Percentiles rank a stretch among this genome's conserved stretches.
phyloP scores from a whole-genome alignment of 2,113 vertebrate genomes.

The Neodontobutis hainanensis region DNA sequence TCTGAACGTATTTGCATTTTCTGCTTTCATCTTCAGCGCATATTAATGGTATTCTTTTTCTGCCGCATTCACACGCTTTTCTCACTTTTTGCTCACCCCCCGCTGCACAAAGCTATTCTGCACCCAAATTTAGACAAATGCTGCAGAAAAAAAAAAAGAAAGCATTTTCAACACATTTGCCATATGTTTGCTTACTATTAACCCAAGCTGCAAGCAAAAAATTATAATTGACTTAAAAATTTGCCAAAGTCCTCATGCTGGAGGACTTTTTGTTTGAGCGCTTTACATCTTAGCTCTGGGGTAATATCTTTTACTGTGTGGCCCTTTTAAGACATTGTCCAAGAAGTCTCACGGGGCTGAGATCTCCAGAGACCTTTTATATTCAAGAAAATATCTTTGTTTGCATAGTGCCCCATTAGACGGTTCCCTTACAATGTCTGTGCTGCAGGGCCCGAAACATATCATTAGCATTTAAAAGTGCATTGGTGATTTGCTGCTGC shows the following conservation, averaged over 20 bases:
- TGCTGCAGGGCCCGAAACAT: conserved; percentile 37
- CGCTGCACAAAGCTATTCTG: conserved; percentile 17
- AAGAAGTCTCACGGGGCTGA: conserved; percentile 34
- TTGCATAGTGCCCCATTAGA: conserved; percentile 40
- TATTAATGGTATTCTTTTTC: conserved; percentile 52
- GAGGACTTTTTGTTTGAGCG: conserved; percentile 20
- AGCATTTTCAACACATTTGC: conserved; percentile 10
- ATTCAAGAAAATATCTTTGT: conserved; percentile 52
- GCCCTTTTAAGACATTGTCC: conserved; percentile 32
- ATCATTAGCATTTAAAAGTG: conserved; percentile 41
- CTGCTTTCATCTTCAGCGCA: conserved; percentile 57
- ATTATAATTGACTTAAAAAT: conserved; percentile 34
- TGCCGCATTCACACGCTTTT: conserved; percentile 44
- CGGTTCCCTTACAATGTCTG: conserved; percentile 27
- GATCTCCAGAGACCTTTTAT: conserved; percentile 44
- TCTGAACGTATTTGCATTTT: conserved; percentile 53
- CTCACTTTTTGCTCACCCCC: conserved; percentile 20
- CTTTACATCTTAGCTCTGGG: conserved; percentile 6
- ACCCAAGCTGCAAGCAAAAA: conserved; percentile 23
- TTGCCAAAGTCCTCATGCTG: conserved; percentile 7
- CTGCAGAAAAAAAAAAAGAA: conserved; percentile 18
- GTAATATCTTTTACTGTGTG: conserved; percentile 17
- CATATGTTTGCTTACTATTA: conserved; percentile 37
- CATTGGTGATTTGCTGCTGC: conserved; percentile 43
- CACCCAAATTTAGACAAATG: conserved; percentile 21